phyloP scores from a whole-genome alignment of 2,888 invertebrate species.

The Phania funesta region DNA sequence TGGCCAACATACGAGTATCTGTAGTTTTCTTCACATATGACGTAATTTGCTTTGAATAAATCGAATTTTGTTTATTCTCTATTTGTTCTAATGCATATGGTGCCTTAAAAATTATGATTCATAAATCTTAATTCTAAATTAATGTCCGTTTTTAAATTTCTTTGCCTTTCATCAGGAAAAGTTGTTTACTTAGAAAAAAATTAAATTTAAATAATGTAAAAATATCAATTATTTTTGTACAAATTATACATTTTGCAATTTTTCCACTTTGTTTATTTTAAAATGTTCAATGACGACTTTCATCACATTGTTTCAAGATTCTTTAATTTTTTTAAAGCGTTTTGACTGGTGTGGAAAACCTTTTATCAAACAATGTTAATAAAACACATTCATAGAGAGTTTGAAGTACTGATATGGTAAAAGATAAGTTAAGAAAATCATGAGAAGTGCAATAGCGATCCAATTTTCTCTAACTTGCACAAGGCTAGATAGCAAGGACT shows the following conservation, averaged over 20 bases:
- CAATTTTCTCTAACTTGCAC: no score
- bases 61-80: not conserved
- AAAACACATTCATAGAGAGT: no score
- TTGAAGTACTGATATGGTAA: no score
- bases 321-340: no score
- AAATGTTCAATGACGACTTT: not conserved
- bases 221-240: slow-evolving; percentile 6
- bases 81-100: not conserved
- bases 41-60: slow-evolving; percentile 39
- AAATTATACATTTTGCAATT: slow-evolving; percentile 27
- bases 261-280: not conserved
- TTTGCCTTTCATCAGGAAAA: not conserved
- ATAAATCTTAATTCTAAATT: not conserved
- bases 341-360: no score
- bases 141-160: not conserved
- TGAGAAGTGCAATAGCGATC: no score
- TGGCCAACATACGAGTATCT: not conserved
- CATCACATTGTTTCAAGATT: not conserved
- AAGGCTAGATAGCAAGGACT: no score
- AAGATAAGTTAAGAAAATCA: no score
- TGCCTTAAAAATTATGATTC: slow-evolving; percentile 32
- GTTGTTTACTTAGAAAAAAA: not conserved
- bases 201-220: slow-evolving; percentile 1
- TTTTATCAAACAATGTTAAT: no score
- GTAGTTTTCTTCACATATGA: not conserved